Percentiles rank a stretch among this genome's conserved stretches.
Conservation (phyloP, 30 jellyfish, hydroid and myxozoan species). For the Cassiopea xamachana region DNA sequence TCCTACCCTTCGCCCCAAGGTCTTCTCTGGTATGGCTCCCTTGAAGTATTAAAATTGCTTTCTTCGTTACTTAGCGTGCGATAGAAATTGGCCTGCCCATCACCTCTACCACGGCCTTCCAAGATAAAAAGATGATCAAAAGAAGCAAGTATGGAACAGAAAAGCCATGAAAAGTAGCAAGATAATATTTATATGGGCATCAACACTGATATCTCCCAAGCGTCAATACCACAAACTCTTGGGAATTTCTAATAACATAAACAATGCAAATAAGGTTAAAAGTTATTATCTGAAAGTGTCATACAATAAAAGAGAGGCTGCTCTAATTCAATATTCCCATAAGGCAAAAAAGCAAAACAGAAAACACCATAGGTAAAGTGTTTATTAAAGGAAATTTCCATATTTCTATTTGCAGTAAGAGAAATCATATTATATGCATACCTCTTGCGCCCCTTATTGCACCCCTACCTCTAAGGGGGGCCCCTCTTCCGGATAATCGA, state of each 20-base stretch:
- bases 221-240: no score
- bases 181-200: no score
- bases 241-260: no score
- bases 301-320: no score
- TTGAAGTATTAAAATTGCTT: slow-evolving; percentile 27
- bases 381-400: no score
- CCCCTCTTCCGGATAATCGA: slow-evolving; percentile 91
- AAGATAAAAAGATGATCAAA: not conserved
- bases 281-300: no score
- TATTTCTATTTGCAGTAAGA: not conserved
- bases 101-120: slow-evolving; percentile 98
- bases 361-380: no score
- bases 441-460: slow-evolving; percentile 94
- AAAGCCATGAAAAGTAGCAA: not conserved
- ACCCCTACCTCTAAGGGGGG: slow-evolving; percentile 93
- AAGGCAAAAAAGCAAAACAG: no score
- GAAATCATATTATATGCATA: not conserved
- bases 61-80: slow-evolving; percentile 89
- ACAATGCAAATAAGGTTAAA: no score
- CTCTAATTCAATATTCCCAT: no score
- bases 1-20: slow-evolving; percentile 96
- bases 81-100: slow-evolving; percentile 73
- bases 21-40: slow-evolving; percentile 80
- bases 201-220: no score
- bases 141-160: not conserved